A percentile compares a stretch with the other conserved stretches of the same genome.
phyloP scores from a whole-genome alignment of 1,140 invertebrate genomes.

The Heliconius eleuchia region DNA sequence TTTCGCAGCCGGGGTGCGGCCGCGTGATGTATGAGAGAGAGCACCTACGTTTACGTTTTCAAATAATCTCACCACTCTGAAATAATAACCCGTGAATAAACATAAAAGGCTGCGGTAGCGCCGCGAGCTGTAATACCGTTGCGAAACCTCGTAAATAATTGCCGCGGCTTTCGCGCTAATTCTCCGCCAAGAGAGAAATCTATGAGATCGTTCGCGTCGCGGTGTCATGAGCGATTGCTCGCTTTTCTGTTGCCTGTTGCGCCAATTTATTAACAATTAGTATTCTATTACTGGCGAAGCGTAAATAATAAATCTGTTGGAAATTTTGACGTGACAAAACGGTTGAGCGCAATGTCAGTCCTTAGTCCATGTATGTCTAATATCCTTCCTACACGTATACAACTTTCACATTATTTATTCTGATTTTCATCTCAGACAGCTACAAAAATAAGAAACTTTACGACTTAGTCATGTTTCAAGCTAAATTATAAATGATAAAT shows the following conservation, averaged over 20 bases:
- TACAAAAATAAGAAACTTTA: background rate
- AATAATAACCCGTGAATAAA: slow-evolving; percentile 71
- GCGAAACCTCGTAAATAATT: slow-evolving; percentile 69
- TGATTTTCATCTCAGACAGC: background rate
- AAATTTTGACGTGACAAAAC: slow-evolving; percentile 3
- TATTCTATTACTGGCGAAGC: slow-evolving; percentile 24
- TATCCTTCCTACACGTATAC: background rate
- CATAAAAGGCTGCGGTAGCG: slow-evolving; percentile 59
- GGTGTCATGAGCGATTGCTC: slow-evolving; percentile 47
- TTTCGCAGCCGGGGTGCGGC: slow-evolving; percentile 54
- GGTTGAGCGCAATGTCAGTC: background rate
- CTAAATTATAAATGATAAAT: background rate
- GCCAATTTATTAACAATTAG: slow-evolving; percentile 38
- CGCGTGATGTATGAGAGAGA: slow-evolving; percentile 58
- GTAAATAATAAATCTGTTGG: background rate
- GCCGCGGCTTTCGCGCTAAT: slow-evolving; percentile 64
- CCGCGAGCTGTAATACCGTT: slow-evolving; percentile 56
- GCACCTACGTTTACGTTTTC: slow-evolving; percentile 58
- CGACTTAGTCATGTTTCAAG: background rate
- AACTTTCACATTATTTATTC: background rate
- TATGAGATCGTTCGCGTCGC: slow-evolving; percentile 53
- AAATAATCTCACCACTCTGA: slow-evolving; percentile 57
- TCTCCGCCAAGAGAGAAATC: slow-evolving; percentile 62
- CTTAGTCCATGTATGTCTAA: background rate
- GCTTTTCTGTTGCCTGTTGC: slow-evolving; percentile 55